phyloP scores from a whole-genome alignment of 1,140 invertebrate genomes.

The Drosophila grimshawi region DNA sequence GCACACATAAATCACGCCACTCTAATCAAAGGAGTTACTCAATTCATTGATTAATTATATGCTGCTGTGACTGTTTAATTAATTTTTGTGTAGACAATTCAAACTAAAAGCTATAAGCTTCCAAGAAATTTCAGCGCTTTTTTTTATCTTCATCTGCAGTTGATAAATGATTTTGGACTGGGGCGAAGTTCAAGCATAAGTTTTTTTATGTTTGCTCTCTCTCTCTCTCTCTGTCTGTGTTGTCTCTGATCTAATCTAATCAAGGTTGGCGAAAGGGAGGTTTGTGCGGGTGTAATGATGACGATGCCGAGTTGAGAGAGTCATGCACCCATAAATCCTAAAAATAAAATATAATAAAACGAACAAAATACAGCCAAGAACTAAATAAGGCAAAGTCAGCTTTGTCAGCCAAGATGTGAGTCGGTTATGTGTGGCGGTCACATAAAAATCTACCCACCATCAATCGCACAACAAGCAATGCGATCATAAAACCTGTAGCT shows the following conservation, averaged over 20 bases:
- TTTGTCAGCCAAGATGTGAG: constrained; percentile 53
- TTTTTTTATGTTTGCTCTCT: background rate
- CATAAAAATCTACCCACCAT: constrained; percentile 79
- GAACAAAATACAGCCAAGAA: constrained; percentile 32
- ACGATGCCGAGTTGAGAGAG: constrained; percentile 43
- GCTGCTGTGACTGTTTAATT: background rate
- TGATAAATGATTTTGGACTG: constrained; percentile 49
- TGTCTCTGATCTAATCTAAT: constrained; percentile 36
- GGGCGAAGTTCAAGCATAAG: constrained; percentile 35
- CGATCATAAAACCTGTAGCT: constrained; percentile 70
- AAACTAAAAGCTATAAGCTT: constrained; percentile 14
- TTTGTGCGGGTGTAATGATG: constrained; percentile 69
- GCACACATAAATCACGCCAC: constrained; percentile 1
- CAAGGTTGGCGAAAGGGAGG: background rate
- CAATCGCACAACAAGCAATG: constrained; percentile 54
- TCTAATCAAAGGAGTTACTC: background rate
- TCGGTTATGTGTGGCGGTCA: constrained; percentile 46
- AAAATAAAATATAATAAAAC: constrained; percentile 19
- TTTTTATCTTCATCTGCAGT: constrained; percentile 30
- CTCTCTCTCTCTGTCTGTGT: background rate
- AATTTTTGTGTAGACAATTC: constrained; percentile 24
- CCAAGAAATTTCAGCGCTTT: constrained; percentile 18
- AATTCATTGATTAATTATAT: constrained; percentile 25
- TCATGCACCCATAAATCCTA: constrained; percentile 66
- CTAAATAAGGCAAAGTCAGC: constrained; percentile 75